Evolutionary conservation across 2,888 invertebrate genomes (phyloP), one percentile per base, ranked within the genome.

Genomic region (Lissonota sp.): DNA sequence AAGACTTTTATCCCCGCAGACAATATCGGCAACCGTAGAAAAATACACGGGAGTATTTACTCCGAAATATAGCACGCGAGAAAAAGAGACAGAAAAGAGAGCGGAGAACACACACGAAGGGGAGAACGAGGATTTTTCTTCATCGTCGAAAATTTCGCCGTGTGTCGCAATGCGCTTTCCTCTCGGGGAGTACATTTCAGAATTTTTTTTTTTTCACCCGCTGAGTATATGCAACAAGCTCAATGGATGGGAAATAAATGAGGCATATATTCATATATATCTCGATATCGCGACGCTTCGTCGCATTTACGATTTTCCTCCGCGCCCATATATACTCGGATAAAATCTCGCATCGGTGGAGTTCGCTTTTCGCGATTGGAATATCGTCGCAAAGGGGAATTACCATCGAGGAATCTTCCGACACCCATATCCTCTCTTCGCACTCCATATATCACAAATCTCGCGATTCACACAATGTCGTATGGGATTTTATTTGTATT

Each of bases 1-100:
- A 71, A 46, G 75, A 55, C 70, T 75, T 80, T 75, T 71, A 75
- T 80, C 60, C 70, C 37, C 26, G 46, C 40, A 64, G 70, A 80
- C 79, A 66, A 74, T 75, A 75, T 75, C 60, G 55, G 66, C 57
- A 60, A 40, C 53, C 2, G 46, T 16, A 58, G 64, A 58, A 74
- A 51, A 74, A 79, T 64, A 51, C 58, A 44, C n/a, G 37, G 8
- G 55, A 73, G 78, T 62, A 44, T 66, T 78, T 62, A 55, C 63
- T 55, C 49, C n/a, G 40, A 55, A 49, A 49, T 39, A 16, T 39
- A 16, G 40, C 14, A 16, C 66, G 10, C 10, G 8, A 51, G 2
- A 55, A 14, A 14, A 51, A 37, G 46, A n/a, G 39, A 63, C 1
- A 26, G 3, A 26, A 26, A 3, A 26, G 26, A 26, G 26, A 26